A percentile compares a stretch with the other conserved stretches of the same genome.
Evolutionary conservation across 1,140 invertebrate genomes (phyloP).

Genomic region (Calosoma granatense): DNA sequence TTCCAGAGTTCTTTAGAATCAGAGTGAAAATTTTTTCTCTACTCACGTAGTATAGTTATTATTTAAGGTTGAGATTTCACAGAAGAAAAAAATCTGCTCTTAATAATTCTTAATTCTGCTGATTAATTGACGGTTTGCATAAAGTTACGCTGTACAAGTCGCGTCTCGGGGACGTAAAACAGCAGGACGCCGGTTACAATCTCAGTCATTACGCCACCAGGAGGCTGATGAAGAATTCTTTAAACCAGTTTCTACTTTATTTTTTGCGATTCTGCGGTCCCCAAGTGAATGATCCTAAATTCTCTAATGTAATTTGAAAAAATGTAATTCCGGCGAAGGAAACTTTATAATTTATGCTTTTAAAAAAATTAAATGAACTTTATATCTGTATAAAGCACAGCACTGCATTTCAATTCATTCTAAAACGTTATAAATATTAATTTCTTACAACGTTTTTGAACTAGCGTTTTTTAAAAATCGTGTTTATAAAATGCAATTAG

Average conservation of each 20-base stretch:
- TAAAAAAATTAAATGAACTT: neutral
- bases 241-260: neutral
- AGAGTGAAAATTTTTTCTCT: too few species aligned
- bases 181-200: neutral
- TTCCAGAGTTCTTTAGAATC: too few species aligned
- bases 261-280: neutral
- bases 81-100: neutral
- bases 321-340: neutral
- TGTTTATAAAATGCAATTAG: too few species aligned
- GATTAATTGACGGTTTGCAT: neutral
- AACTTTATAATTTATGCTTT: neutral
- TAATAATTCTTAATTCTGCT: neutral
- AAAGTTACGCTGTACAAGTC: too few species aligned
- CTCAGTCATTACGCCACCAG: neutral
- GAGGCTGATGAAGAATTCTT: neutral
- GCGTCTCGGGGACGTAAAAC: neutral
- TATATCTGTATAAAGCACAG: neutral
- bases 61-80: too few species aligned
- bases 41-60: too few species aligned
- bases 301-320: neutral
- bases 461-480: too few species aligned
- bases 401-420: neutral
- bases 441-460: too few species aligned
- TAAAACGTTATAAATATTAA: too few species aligned
- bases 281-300: neutral